Conservation (phyloP, 64 coral and sea anemone species). For the Actinia equina region DNA sequence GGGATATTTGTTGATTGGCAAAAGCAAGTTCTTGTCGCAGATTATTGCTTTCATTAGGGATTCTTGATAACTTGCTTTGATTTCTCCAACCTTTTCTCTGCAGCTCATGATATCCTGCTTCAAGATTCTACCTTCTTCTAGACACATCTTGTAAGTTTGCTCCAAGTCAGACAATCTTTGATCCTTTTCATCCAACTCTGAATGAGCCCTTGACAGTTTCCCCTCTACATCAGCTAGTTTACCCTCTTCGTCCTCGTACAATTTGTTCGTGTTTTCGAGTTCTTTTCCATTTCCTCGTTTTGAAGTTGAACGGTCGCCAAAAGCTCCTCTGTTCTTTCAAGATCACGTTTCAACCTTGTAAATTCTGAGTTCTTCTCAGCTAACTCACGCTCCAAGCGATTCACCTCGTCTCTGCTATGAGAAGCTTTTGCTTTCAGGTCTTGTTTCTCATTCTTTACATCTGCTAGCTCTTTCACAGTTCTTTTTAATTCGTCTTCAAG, state of each 20-base stretch:
- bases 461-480: slow-evolving; percentile 49
- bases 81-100: slow-evolving; percentile 20
- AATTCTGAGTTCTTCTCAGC: slow-evolving; percentile 38
- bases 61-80: slow-evolving; percentile 40
- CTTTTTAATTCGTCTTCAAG: slow-evolving; percentile 50
- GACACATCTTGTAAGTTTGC: slow-evolving; percentile 4
- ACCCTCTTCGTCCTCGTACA: slow-evolving; percentile 39
- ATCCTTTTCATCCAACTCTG: slow-evolving; percentile 39
- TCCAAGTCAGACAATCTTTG: slow-evolving; percentile 20
- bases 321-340: slow-evolving; percentile 40
- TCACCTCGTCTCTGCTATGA: slow-evolving; percentile 46
- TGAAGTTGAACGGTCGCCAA: slow-evolving; percentile 41
- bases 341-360: slow-evolving; percentile 14
- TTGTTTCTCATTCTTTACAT: slow-evolving; percentile 47
- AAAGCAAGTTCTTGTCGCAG: slow-evolving; percentile 32
- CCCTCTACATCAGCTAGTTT: slow-evolving; percentile 42
- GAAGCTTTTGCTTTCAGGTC: slow-evolving; percentile 40
- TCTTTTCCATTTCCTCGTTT: slow-evolving; percentile 37
- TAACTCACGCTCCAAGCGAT: slow-evolving; percentile 21
- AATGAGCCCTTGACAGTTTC: slow-evolving; percentile 25
- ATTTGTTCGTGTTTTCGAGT: slow-evolving; percentile 17
- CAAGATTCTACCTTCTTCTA: slow-evolving; percentile 48
- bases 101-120: slow-evolving; percentile 30
- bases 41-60: slow-evolving; percentile 41
- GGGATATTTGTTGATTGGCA: slow-evolving; percentile 62